phyloP scores from a whole-genome alignment of 2,113 vertebrate genomes.

The Romanogobio albipinnatus region DNA sequence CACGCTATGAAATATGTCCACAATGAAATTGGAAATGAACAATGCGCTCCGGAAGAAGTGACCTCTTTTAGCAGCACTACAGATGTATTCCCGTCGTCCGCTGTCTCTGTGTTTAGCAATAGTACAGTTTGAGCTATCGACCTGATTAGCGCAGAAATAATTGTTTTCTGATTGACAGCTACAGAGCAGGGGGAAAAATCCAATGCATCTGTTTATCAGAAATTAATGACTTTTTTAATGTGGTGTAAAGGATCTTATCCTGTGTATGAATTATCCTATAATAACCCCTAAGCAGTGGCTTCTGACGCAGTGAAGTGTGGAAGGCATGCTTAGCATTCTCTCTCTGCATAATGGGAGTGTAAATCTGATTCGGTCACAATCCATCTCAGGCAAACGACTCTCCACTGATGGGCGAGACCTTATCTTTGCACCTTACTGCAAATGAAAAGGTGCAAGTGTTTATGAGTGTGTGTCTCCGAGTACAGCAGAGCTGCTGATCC shows the following conservation, averaged over 20 bases:
- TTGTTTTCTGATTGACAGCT: constrained; percentile 66
- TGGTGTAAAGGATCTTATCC: constrained; percentile 56
- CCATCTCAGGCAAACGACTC: constrained; percentile 52
- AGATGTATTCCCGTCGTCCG: constrained; percentile 6
- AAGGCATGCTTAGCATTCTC: constrained; percentile 46
- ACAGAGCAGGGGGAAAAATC: constrained; percentile 41
- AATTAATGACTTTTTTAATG: constrained; percentile 67
- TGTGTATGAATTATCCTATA: constrained; percentile 61
- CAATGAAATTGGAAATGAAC: constrained; percentile 47
- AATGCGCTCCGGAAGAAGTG: constrained; percentile 48
- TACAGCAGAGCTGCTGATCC: constrained; percentile 32
- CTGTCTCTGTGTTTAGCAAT: constrained; percentile 49
- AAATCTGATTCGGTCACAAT: constrained; percentile 51
- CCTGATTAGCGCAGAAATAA: constrained; percentile 65
- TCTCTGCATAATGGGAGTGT: constrained; percentile 30
- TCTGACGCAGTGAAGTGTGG: constrained; percentile 51
- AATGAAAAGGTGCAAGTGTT: constrained; percentile 49
- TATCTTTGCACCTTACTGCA: constrained; percentile 31
- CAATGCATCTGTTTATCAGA: constrained; percentile 66
- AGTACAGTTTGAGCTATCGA: constrained; percentile 56
- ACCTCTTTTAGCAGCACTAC: constrained; percentile 44
- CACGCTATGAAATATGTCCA: constrained; percentile 41
- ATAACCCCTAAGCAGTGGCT: constrained; percentile 57
- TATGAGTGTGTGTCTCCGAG: constrained; percentile 25
- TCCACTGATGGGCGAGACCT: constrained; percentile 41